Evolutionary conservation across 2,113 vertebrate genomes (phyloP), one percentile per base, ranked within the genome.

Genomic region (Lepisosteus oculatus): DNA sequence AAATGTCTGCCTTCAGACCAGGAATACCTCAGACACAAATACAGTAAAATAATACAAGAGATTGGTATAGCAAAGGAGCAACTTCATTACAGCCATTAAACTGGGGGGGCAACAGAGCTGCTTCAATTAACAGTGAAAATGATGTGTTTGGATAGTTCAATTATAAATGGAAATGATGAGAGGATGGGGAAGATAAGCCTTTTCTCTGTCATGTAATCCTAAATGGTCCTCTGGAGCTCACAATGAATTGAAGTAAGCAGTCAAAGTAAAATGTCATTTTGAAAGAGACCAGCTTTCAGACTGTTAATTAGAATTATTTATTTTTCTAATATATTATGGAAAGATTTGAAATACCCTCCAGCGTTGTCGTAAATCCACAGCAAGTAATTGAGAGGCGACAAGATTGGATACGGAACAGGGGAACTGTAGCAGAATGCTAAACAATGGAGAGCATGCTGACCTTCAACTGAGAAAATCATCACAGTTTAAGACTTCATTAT

Each of bases 201-300:
- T 17, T 55, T 67, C 61, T 15, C 69, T 15, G 43, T 59, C 44
- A 44, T 67, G 15, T 43, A 43, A 70, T 29, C 62, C 62, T 12
- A 47, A 54, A 57, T 43, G 65, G 72, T 17, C 66, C 65, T 57
- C 57, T 41, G 4, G 59, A 64, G 43, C 69, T 65, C 56, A 71
- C 57, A 70, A 62, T 72, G 61, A 74, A 79, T 65, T 17, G 70
- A 63, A 66, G 29, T 29, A 29, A 68, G n/a, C 67, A 13, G 71
- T 4, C n/a, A 59, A 51, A 51, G 47, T 59, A 59, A 59, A 14
- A 59, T 13, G 12, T 59, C 65, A 51, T 72, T 75, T 12, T 75
- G 57, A 77, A 67, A 67, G 70, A 64, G 44, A 67, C 66, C 55
- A 64, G 55, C 17, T 13, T 43, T 12, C 55, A 29, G 14, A 61